A percentile compares a stretch with the other conserved stretches of the same genome.
Conservation (phyloP, 2,888 invertebrate genomes). For the Limnephilus auricula region DNA sequence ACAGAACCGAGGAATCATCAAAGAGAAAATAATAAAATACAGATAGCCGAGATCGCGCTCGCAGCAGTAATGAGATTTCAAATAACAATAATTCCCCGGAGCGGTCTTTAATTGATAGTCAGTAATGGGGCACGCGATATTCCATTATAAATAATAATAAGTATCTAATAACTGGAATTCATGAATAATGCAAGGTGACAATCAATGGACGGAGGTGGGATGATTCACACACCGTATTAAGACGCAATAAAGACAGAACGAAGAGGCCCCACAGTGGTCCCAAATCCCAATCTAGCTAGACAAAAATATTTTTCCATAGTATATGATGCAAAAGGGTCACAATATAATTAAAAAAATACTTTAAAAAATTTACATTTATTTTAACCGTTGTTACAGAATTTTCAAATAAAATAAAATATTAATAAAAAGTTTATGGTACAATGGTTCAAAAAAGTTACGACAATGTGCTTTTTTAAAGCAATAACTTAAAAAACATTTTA, state of each 20-base stretch:
- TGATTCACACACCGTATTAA: background rate
- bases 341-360: too few relatives aligned
- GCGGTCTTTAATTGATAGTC: background rate
- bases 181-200: constrained; percentile 39
- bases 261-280: too few relatives aligned
- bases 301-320: too few relatives aligned
- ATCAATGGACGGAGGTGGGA: constrained; percentile 15
- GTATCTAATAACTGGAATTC: constrained; percentile 23
- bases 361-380: too few relatives aligned
- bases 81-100: background rate
- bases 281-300: too few relatives aligned
- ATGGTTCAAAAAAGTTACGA: too few relatives aligned
- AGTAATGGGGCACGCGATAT: background rate
- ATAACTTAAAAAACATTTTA: too few relatives aligned
- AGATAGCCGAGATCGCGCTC: background rate
- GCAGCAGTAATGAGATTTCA: background rate
- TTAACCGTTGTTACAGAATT: too few relatives aligned
- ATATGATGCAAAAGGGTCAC: too few relatives aligned
- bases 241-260: constrained; percentile 11
- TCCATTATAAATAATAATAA: constrained; percentile 13
- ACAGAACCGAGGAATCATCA: background rate
- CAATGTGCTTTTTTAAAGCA: too few relatives aligned
- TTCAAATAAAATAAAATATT: too few relatives aligned
- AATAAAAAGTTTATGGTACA: too few relatives aligned
- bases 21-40: background rate